These are phyloP conservation scores for Sarcophaga peregrina DNA, from an alignment of 1,140 invertebrate genomes.

Conservation along the genomic window DNA sequence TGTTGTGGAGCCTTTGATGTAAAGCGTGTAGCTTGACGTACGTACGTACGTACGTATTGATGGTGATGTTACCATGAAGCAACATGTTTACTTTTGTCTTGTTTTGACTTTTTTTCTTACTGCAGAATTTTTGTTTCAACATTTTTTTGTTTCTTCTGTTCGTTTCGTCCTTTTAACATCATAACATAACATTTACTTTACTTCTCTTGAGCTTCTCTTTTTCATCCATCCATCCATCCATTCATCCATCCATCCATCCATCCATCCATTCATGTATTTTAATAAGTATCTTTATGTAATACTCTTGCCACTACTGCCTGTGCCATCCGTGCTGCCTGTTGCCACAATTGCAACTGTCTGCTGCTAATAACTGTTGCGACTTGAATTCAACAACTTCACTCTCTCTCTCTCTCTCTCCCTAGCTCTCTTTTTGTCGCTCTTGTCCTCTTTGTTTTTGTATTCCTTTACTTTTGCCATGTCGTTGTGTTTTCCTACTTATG, in stretches of 20 bases:
- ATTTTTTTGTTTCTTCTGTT: background rate
- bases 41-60: background rate
- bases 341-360: conserved; percentile 19
- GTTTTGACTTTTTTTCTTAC: conserved; percentile 26
- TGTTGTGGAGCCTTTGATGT: background rate
- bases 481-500: conserved; percentile 13
- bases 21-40: background rate
- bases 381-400: background rate
- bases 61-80: background rate
- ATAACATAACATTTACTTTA: conserved; percentile 10
- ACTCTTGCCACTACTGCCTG: too few relatives aligned
- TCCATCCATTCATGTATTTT: conserved; percentile 5
- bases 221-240: too few relatives aligned
- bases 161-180: background rate
- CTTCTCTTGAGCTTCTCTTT: conserved; percentile 5
- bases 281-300: conserved; percentile 7
- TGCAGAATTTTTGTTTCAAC: background rate
- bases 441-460: background rate
- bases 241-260: too few relatives aligned
- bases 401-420: background rate
- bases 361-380: conserved; percentile 31
- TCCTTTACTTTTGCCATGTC: background rate
- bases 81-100: conserved; percentile 18
- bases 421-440: too few relatives aligned
- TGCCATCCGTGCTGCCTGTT: background rate